These are phyloP conservation scores for Chrysopilus asiliformis DNA, from an alignment of 2,888 invertebrate genomes.

Conservation along the genomic window DNA sequence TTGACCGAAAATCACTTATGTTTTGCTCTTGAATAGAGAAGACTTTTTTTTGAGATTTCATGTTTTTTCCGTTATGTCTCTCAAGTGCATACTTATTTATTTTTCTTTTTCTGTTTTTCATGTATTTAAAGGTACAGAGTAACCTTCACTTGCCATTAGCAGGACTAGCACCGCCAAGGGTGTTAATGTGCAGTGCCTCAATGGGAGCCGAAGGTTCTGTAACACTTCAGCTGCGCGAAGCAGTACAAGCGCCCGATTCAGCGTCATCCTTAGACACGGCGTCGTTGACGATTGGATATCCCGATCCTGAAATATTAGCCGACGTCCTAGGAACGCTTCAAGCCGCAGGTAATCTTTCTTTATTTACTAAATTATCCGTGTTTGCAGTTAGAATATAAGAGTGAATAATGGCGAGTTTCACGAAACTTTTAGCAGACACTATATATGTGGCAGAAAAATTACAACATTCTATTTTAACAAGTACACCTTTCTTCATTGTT, in stretches of 20 bases:
- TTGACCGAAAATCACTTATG: too few relatives aligned
- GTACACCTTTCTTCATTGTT: too few relatives aligned
- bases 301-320: constrained; percentile 59
- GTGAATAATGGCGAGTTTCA: too few relatives aligned
- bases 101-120: too few relatives aligned
- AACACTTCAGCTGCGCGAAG: constrained; percentile 35
- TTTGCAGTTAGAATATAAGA: too few relatives aligned
- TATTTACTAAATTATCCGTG: background rate
- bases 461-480: too few relatives aligned
- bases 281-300: constrained; percentile 58
- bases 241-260: constrained; percentile 25
- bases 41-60: too few relatives aligned
- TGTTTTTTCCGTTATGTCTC: too few relatives aligned
- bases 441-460: too few relatives aligned
- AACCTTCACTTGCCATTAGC: constrained; percentile 35
- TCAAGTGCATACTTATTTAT: too few relatives aligned
- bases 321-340: constrained; percentile 56
- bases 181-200: constrained; percentile 34
- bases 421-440: too few relatives aligned
- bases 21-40: too few relatives aligned
- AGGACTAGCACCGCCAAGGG: constrained; percentile 26
- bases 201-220: constrained; percentile 36
- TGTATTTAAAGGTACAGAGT: constrained; percentile 30
- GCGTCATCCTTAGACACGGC: constrained; percentile 41
- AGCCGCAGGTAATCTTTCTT: constrained; percentile 35